Base-by-base conservation (phyloP, 1,140 invertebrate genomes). In the Drosophila truncata region DNA sequence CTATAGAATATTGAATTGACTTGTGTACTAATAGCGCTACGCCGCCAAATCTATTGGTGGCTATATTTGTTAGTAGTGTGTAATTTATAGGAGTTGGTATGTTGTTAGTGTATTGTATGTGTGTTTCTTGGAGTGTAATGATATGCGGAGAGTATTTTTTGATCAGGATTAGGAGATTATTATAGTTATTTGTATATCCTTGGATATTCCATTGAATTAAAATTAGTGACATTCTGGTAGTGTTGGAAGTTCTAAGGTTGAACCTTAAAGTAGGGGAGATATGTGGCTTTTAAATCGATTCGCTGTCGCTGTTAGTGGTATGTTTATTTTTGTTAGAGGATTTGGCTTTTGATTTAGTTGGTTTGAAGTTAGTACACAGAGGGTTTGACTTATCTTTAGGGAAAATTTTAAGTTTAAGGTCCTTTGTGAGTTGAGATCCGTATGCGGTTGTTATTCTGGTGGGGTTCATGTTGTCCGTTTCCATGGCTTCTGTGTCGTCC, bases 121-220 rank as follows among this genome's bases (percentile, higher is more conserved):
- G 39, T 10, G 39, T 41, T 41, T 41, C 39, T 18, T 41, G 39
- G 2, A 41, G n/a, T 4, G 39, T 0, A 11, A 41, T 18, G n/a
- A 41, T 18, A 18, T 41, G 9, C 2, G 39, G n/a, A 9, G n/a
- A 41, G 39, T 41, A 10, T 20, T 44, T 18, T 44, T 44, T 44
- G 2, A 20, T 42, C 18, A 77, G 20, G 27, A 67, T 49, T 16
- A 52, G 20, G 37, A 77, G 39, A 13, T 80, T 35, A 42, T 54
- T 76, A 37, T 65, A 76, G 57, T 71, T 79, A 49, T 79, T 35
- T 35, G 33, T 14, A 35, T 35, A 35, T 76, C 65, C 72, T 50
- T 70, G 44, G 2, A 70, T 62, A 27, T 70, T 76, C 50, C 65
- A 79, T 60, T 76, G 77, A 25, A 76, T 47, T 46, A 79, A 27